phyloP scores from a whole-genome alignment of 2,888 invertebrate genomes.

The Abscondita cerata region DNA sequence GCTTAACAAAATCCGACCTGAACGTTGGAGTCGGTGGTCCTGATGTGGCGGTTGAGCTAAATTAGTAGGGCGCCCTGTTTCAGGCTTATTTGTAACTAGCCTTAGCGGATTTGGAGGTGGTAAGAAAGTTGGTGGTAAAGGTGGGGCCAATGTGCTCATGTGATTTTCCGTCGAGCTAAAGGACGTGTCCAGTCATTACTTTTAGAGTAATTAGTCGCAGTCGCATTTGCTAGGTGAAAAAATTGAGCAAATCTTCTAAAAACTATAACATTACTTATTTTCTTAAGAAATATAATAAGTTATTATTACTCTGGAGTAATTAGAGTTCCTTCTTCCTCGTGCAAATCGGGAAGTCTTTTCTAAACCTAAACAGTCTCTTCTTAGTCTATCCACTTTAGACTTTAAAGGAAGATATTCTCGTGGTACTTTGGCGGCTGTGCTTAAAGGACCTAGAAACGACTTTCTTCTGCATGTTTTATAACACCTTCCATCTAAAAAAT shows the following conservation, averaged over 20 bases:
- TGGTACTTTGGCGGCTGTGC: conserved; percentile 87
- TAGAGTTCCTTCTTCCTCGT: conserved; percentile 89
- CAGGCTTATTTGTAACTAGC: conserved; percentile 61
- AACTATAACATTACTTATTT: no score
- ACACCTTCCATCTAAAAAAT: conserved; percentile 88
- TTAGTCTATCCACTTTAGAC: conserved; percentile 89
- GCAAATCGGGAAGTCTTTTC: conserved; percentile 88
- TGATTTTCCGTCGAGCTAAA: conserved; percentile 55
- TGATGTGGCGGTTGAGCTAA: conserved; percentile 62
- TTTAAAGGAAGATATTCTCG: conserved; percentile 94
- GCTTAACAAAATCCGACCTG: conserved; percentile 82
- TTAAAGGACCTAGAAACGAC: conserved; percentile 83
- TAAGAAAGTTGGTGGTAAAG: conserved; percentile 60
- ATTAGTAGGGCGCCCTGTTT: conserved; percentile 56
- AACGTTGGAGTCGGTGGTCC: conserved; percentile 73
- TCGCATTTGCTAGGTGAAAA: conserved; percentile 53
- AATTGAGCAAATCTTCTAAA: conserved; percentile 56
- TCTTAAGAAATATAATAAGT: no score
- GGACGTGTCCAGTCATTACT: conserved; percentile 57
- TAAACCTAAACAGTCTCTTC: conserved; percentile 87
- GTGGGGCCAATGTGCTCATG: conserved; percentile 57
- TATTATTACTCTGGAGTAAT: conserved; percentile 78
- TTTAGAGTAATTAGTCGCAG: conserved; percentile 50
- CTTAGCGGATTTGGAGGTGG: conserved; percentile 66
- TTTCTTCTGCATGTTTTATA: conserved; percentile 96